Evolutionary conservation across 2,113 vertebrate genomes (phyloP).

Genomic region (Aplodontia rufa): DNA sequence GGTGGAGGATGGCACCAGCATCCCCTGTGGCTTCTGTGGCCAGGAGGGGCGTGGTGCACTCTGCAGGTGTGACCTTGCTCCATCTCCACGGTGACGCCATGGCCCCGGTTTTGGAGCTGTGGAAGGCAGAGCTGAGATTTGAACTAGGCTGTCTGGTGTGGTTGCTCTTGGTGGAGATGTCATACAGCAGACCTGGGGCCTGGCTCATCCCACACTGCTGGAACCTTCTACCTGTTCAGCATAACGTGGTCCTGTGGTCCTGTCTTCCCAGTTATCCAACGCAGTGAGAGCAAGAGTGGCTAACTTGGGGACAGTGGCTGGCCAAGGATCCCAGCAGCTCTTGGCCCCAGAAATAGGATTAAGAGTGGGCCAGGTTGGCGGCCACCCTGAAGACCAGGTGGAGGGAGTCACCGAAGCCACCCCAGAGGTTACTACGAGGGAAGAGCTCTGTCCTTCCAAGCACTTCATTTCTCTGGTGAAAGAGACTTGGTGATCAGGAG

Average conservation of each 20-base stretch:
- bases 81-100: background rate
- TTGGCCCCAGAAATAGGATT: conserved; percentile 51
- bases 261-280: background rate
- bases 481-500: background rate
- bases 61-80: background rate
- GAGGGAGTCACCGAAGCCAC: background rate
- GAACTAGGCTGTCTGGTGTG: background rate
- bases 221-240: too few relatives aligned
- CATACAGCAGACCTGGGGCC: too few relatives aligned
- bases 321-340: background rate
- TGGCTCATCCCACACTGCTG: too few relatives aligned
- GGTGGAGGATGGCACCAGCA: background rate
- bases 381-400: conserved; percentile 27
- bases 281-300: background rate
- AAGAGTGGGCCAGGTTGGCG: conserved; percentile 51
- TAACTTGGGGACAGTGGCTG: background rate
- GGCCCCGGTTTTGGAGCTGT: background rate
- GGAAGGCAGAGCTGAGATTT: background rate
- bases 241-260: background rate
- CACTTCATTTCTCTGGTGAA: background rate
- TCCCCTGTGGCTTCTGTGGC: background rate
- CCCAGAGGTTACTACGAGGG: conserved; percentile 2
- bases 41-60: rapidly evolving
- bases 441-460: background rate
- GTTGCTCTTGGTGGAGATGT: too few relatives aligned